Evolutionary conservation across 2,113 vertebrate species (phyloP).

Genomic region (Vombatus ursinus): DNA sequence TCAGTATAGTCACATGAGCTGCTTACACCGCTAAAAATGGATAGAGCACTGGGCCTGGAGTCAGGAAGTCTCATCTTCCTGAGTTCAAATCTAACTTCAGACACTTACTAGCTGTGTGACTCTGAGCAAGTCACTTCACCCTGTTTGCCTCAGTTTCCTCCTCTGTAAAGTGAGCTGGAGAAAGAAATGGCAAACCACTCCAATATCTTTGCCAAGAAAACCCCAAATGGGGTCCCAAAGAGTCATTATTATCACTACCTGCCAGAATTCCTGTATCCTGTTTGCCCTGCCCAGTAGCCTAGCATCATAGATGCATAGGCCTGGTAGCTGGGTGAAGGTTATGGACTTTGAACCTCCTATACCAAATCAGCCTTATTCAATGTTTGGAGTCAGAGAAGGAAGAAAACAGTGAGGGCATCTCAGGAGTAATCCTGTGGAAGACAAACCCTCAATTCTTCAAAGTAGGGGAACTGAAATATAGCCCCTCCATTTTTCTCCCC

Average conservation of each 20-base stretch:
- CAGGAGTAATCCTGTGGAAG: not conserved
- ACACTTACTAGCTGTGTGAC: not conserved
- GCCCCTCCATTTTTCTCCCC: not conserved
- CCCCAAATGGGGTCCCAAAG: not conserved
- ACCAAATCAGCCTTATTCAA: not conserved
- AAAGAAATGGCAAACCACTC: too few relatives aligned
- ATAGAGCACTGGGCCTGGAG: not conserved
- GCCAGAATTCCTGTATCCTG: not conserved
- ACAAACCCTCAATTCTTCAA: not conserved
- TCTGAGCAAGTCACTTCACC: not conserved
- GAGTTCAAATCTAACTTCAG: not conserved
- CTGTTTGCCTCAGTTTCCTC: too few relatives aligned
- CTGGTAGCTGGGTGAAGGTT: not conserved
- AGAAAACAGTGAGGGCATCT: not conserved
- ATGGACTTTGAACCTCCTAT: not conserved
- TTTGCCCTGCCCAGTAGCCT: not conserved
- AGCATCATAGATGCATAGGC: not conserved
- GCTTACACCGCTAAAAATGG: not conserved
- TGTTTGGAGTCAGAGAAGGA: not conserved
- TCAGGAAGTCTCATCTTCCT: not conserved
- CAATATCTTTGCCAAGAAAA: not conserved
- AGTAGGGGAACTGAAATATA: constrained; percentile 26
- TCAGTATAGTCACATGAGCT: not conserved
- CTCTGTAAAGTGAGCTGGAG: not conserved
- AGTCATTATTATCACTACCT: not conserved